A percentile compares a stretch with the other conserved stretches of the same genome.
These are phyloP conservation scores for Misgurnus anguillicaudatus DNA, from an alignment of 2,113 vertebrate genomes.

Conservation along the genomic window DNA sequence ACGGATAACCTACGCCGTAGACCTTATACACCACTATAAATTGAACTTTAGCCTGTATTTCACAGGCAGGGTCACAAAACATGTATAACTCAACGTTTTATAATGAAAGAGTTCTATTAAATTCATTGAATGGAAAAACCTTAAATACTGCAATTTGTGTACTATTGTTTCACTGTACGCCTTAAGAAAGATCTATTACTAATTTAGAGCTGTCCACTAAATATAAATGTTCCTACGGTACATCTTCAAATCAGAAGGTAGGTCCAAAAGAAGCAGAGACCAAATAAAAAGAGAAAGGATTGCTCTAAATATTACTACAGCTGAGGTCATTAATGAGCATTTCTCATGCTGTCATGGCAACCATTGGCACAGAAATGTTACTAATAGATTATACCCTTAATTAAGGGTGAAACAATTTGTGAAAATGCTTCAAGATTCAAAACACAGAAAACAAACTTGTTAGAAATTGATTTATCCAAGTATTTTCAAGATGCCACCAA, in stretches of 20 bases:
- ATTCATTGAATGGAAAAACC: too few species aligned
- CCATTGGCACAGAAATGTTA: constrained; percentile 79
- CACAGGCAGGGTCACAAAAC: too few species aligned
- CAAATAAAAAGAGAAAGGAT: constrained; percentile 60
- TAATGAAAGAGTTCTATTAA: too few species aligned
- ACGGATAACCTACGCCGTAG: too few species aligned
- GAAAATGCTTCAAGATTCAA: constrained; percentile 61
- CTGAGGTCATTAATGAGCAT: constrained; percentile 80
- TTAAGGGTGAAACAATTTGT: constrained; percentile 65
- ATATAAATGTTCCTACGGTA: too few species aligned
- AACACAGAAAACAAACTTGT: constrained; percentile 42
- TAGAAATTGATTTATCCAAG: background rate
- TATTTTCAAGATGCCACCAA: constrained; percentile 6
- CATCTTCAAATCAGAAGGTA: constrained; percentile 30
- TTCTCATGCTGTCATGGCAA: constrained; percentile 84
- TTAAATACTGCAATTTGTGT: too few species aligned
- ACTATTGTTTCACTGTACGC: too few species aligned
- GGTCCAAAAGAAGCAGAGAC: constrained; percentile 26
- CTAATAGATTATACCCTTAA: constrained; percentile 81
- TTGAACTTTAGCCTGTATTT: too few species aligned
- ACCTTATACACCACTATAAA: too few species aligned
- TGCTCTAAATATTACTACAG: constrained; percentile 72
- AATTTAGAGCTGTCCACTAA: constrained; percentile 4
- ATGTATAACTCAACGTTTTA: too few species aligned
- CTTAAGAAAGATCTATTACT: too few species aligned